These are phyloP conservation scores for Monochamus saltuarius DNA, from an alignment of 1,140 invertebrate species.

Conservation along the genomic window DNA sequence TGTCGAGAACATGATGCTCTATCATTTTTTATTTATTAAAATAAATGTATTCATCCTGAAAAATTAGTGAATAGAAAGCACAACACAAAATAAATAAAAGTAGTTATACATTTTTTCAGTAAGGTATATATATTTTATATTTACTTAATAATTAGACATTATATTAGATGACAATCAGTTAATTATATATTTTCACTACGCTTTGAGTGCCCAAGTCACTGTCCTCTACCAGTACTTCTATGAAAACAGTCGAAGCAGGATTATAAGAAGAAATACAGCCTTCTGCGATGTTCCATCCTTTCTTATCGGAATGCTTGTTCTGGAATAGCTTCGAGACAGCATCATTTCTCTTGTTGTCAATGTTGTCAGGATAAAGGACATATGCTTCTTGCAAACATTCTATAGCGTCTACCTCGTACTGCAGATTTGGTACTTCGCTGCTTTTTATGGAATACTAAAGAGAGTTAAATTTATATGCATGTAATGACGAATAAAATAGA, in stretches of 20 bases:
- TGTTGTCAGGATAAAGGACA: background rate
- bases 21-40: too few species aligned
- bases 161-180: too few species aligned
- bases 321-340: background rate
- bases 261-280: background rate
- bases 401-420: background rate
- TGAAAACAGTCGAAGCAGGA: background rate
- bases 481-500: background rate
- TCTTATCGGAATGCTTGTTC: background rate
- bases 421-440: background rate
- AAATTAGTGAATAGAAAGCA: too few species aligned
- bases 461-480: background rate
- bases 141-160: too few species aligned
- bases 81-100: too few species aligned
- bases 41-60: too few species aligned
- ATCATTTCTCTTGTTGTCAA: background rate
- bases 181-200: too few species aligned
- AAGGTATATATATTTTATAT: too few species aligned
- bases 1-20: too few species aligned
- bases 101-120: too few species aligned
- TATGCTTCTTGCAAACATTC: background rate
- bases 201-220: too few species aligned
- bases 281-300: slow-evolving; percentile 4
- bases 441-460: background rate
- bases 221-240: too few species aligned